A percentile compares a stretch with the other conserved stretches of the same genome.
phyloP scores from a whole-genome alignment of 2,797 vertebrate species.

The Lagocephalus sceleratus region DNA sequence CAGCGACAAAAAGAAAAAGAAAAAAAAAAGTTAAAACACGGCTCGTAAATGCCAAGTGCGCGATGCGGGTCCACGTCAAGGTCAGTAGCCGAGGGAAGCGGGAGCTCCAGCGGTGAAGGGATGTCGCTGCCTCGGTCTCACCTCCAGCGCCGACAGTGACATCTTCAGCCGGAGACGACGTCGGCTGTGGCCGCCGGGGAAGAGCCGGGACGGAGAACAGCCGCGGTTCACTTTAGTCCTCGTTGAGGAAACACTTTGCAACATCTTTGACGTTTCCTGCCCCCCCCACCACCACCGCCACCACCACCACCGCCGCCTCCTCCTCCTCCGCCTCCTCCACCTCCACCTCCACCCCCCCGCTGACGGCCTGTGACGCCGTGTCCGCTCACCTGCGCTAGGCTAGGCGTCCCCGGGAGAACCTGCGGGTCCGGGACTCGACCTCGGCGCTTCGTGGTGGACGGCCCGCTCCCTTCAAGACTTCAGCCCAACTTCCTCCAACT shows the following conservation, averaged over 20 bases:
- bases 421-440: slow-evolving; percentile 5
- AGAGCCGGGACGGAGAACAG: too few species aligned
- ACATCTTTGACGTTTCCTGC: slow-evolving; percentile 49
- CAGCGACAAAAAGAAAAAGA: slow-evolving; percentile 30
- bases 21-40: not conserved
- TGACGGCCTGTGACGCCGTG: slow-evolving; percentile 22
- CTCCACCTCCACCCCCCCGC: too few species aligned
- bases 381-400: slow-evolving; percentile 39
- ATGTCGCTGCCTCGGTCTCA: slow-evolving; percentile 39
- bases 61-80: slow-evolving; percentile 54
- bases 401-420: slow-evolving; percentile 4
- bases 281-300: too few species aligned
- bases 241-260: not conserved
- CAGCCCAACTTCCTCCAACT: slow-evolving; percentile 35
- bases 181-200: slow-evolving; percentile 12
- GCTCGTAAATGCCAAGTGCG: not conserved
- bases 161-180: slow-evolving; percentile 32
- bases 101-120: slow-evolving; percentile 28
- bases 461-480: slow-evolving; percentile 5
- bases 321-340: too few species aligned
- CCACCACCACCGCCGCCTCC: too few species aligned
- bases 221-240: not conserved
- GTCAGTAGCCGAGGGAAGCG: slow-evolving; percentile 51
- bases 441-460: not conserved
- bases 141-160: slow-evolving; percentile 54